Evolutionary conservation across 2,797 vertebrate genomes (phyloP).

Genomic region (Choloepus didactylus): DNA sequence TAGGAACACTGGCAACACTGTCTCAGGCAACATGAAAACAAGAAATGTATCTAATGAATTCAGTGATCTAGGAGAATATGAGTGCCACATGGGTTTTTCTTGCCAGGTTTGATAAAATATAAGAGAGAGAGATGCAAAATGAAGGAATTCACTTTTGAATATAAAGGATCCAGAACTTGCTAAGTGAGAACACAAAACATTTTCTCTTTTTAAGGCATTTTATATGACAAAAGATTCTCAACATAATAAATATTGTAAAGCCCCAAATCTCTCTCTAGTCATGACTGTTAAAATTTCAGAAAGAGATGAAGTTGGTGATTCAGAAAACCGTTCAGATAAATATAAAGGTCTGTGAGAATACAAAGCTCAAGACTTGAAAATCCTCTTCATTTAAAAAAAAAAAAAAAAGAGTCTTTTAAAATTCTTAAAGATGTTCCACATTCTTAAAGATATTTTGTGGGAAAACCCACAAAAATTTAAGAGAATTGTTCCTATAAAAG

Average conservation of each 20-base stretch:
- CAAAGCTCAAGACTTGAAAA: not conserved
- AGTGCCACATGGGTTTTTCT: not conserved
- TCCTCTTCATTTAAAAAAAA: not conserved
- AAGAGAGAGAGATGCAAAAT: not conserved
- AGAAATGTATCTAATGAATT: not conserved
- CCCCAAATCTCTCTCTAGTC: not conserved
- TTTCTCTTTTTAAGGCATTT: not conserved
- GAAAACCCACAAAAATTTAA: not conserved
- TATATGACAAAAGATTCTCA: not conserved
- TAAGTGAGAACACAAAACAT: not conserved
- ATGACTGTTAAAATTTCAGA: not conserved
- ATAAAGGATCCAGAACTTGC: not conserved
- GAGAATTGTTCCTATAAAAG: not conserved
- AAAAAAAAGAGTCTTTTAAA: not conserved
- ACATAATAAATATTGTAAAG: not conserved
- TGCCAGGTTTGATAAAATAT: not conserved
- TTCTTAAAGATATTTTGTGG: too few relatives aligned
- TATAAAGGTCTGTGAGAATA: not conserved
- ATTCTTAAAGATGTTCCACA: not conserved
- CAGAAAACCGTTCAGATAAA: not conserved
- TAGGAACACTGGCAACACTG: not conserved
- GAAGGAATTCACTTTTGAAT: not conserved
- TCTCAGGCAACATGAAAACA: not conserved
- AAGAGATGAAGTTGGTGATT: not conserved
- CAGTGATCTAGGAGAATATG: not conserved